Evolutionary conservation across 2,113 vertebrate genomes (phyloP).

Genomic region (Elanoides forficatus): DNA sequence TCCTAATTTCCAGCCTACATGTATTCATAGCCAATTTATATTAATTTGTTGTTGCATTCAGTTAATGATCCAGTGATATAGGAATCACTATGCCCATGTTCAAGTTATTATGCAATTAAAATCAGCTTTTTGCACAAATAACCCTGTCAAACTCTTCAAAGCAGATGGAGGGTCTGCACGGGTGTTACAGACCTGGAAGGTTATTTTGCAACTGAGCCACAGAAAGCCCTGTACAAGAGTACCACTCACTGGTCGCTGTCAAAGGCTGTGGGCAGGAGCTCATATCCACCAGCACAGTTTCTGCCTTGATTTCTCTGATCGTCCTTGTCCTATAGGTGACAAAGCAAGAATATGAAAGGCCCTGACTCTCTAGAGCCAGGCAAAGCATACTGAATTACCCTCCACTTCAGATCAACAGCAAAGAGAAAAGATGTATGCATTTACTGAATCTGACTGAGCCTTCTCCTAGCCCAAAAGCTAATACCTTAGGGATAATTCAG

Average conservation of each 20-base stretch:
- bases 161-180: rapidly evolving
- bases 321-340: neutral
- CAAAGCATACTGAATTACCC: neutral
- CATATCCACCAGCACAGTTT: neutral
- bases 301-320: neutral
- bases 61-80: neutral
- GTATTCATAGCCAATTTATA: neutral
- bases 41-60: neutral
- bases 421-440: neutral
- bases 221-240: neutral
- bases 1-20: neutral
- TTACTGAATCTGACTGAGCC: neutral
- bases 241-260: neutral
- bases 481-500: neutral
- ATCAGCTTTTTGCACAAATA: neutral
- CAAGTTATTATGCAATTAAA: neutral
- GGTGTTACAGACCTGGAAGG: neutral
- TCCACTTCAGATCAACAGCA: neutral
- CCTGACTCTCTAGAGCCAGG: neutral
- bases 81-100: neutral
- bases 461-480: neutral
- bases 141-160: neutral
- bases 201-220: neutral
- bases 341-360: neutral
- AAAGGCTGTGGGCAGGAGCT: neutral